phyloP scores from a whole-genome alignment of 1,140 invertebrate species.

The Aphaenogaster rudis region DNA sequence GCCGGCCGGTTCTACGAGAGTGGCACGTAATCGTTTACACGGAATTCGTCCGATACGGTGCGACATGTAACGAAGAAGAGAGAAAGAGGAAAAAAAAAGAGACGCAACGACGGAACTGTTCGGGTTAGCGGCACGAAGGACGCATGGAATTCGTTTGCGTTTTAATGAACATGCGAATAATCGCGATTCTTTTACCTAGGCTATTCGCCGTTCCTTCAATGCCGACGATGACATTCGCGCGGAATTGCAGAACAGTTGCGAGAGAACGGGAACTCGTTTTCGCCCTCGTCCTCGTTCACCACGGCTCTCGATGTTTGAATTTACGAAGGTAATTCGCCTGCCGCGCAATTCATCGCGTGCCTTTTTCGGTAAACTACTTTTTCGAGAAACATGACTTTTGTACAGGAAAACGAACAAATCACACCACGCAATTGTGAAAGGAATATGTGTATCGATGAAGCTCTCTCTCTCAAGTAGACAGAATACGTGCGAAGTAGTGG shows the following conservation, averaged over 20 bases:
- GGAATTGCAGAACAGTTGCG: conserved; percentile 62
- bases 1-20: conserved; percentile 31
- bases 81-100: conserved; percentile 19
- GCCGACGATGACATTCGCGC: conserved; percentile 64
- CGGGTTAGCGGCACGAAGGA: conserved; percentile 56
- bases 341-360: conserved; percentile 4
- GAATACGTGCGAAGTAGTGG: not conserved
- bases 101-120: conserved; percentile 54
- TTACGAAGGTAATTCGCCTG: conserved; percentile 27
- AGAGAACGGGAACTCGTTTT: conserved; percentile 67
- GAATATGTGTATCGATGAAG: not conserved
- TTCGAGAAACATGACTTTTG: not conserved
- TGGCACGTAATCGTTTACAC: conserved; percentile 66
- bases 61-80: conserved; percentile 49
- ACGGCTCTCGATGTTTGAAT: conserved; percentile 6
- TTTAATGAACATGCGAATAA: conserved; percentile 78
- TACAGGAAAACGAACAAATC: conserved; percentile 1
- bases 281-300: conserved; percentile 39
- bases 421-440: not conserved
- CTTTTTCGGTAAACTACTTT: conserved; percentile 26
- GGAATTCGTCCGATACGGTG: conserved; percentile 40
- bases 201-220: conserved; percentile 60
- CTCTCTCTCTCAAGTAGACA: conserved; percentile 12
- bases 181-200: conserved; percentile 65
- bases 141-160: conserved; percentile 77